Evolutionary conservation across 2,888 invertebrate genomes (phyloP), one percentile per base, ranked within the genome.

Genomic region (Scaptomyza polygonia): DNA sequence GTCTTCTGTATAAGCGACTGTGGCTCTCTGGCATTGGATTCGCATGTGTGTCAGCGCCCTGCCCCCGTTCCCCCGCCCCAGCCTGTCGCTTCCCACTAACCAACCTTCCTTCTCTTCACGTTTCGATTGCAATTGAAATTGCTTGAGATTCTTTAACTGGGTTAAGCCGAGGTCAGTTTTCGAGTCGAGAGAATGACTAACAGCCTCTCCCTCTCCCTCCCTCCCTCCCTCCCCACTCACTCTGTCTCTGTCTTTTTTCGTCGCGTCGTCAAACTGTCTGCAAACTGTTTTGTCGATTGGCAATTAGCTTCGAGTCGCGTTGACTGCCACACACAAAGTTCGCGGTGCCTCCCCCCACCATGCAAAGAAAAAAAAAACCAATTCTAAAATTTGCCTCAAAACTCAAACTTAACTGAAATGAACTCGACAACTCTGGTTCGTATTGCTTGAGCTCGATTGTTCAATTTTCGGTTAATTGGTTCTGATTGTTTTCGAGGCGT

Each of bases 391-490:
- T 75, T 74, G 70, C 66, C 62, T 43, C 61, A 51, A 21, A 43
- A 25, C 66, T 54, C 18, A 12, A n/a, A 16, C 40, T 27, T 9
- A 39, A 43, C 43, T 34, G 18, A 18, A 42, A 2, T 42, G 49
- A 48, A 14, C 42, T 42, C 14, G 6, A 34, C 18, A 32, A 25
- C 32, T 47, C 5, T 18, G 47, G 16, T 29, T 30, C 11, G n/a
- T 18, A n/a, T n/a, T 8, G 36, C 7, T 36, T 3, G 59, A 16
- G 39, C 16, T 69, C 79, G 85, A 86, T 81, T 88, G 81, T 81
- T 76, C 75, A 70, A 82, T 77, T 86, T 86, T 88, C 79, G 83
- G 83, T 88, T 89, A 89, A 89, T 89, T 86, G 88, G 81, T 74
- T 77, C 71, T 79, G 86, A 88, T 86, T 89, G 84, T 80, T 84